Evolutionary conservation across 2,888 invertebrate species (phyloP), one percentile per base, ranked within the genome.

Genomic region (Tetramorium bicarinatum): DNA sequence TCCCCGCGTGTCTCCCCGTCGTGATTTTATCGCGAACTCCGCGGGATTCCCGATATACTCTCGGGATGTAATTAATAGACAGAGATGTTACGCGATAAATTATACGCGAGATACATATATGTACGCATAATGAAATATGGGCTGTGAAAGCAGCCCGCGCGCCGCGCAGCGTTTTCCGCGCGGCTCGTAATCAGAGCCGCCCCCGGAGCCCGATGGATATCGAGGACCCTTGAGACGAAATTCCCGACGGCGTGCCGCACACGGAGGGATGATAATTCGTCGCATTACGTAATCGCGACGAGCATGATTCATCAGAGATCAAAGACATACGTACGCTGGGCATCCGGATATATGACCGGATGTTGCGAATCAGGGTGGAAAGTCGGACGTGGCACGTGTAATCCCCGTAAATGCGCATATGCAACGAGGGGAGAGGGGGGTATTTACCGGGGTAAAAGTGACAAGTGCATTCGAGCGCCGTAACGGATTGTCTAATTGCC

Each of bases 231-330:
- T 21, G 49, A 6, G 25, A 41, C 13, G 38, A 34, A 34, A 76
- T 52, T 76, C 8, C n/a, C 41, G 38, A 38, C 7, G 18, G 21
- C 38, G 8, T n/a, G 9, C 15, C 52, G 49, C 25, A n/a, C 4
- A 41, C 18, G 13, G 13, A 41, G 25, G 8, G 52, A 13, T 11
- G n/a, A 76, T 77, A 54, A 77, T 77, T 77, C 52, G n/a, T 7
- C 13, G 52, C 18, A 25, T 77, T 77, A 52, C 13, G 38, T 13
- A 74, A 74, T 44, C 44, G 59, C 29, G 18, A 25, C 25, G n/a
- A 2, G 25, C 25, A 41, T 6, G 52, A 77, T 54, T 71, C 72
- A 77, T 76, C n/a, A 54, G 54, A 9, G 77, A 77, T 77, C 71
- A 77, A 69, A 77, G 25, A 29, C 29, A n/a, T 15, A 61, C 9